Conservation (phyloP, 2,113 vertebrate genomes). For the human (Homo sapiens) region DNA sequence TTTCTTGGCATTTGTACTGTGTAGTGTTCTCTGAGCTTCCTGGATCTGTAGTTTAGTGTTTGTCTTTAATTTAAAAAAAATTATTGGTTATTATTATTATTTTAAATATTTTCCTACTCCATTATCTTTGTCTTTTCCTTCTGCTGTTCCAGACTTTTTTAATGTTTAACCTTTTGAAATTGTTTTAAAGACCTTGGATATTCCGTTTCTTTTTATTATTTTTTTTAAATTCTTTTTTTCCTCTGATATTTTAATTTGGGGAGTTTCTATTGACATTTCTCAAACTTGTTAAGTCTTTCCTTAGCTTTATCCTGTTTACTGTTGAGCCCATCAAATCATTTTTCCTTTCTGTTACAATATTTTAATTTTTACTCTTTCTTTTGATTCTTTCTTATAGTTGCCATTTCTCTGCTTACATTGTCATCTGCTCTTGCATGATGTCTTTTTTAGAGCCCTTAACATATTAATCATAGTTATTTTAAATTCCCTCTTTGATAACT, state of each 20-base stretch:
- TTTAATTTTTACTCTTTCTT: neutral
- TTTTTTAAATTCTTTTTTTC: no score
- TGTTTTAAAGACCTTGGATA: neutral
- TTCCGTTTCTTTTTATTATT: neutral
- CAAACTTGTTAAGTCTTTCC: neutral
- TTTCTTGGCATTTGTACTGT: neutral
- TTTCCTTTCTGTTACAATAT: neutral
- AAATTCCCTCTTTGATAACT: neutral
- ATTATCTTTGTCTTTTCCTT: neutral
- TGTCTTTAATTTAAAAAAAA: neutral
- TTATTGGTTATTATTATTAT: neutral
- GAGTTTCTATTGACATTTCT: neutral
- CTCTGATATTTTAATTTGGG: neutral
- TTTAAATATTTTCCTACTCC: neutral
- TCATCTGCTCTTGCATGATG: neutral
- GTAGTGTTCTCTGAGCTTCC: neutral
- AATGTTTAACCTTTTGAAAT: neutral
- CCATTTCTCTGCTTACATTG: neutral
- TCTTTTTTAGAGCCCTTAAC: neutral
- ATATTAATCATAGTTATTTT: neutral
- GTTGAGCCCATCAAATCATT: neutral
- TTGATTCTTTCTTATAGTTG: neutral
- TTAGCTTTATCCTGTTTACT: neutral
- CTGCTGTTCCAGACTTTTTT: neutral
- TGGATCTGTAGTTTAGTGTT: neutral